Conservation (phyloP, 2,797 vertebrate genomes). For the Rhinatrema bivittatum region DNA sequence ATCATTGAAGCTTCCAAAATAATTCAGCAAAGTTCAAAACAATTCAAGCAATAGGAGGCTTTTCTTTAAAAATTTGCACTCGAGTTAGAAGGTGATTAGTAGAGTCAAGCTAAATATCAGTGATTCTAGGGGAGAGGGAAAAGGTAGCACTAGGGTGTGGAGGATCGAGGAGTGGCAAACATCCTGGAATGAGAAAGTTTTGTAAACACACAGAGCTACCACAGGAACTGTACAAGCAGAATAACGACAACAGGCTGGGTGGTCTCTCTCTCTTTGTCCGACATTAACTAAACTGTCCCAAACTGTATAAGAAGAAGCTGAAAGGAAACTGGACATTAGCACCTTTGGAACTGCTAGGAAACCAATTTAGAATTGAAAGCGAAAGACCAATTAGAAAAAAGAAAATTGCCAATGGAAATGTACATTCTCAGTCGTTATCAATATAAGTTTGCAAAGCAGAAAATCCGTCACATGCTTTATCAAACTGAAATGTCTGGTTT, state of each 20-base stretch:
- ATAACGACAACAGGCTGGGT: rapidly evolving
- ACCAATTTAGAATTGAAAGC: neutral
- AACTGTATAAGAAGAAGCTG: neutral
- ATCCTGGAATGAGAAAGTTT: no score
- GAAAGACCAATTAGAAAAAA: slow-evolving; percentile 1
- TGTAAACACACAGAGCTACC: no score
- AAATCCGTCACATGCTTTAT: slow-evolving; percentile 21
- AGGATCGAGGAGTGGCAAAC: no score
- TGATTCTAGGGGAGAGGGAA: no score
- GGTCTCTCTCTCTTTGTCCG: neutral
- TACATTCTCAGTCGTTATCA: slow-evolving; percentile 9
- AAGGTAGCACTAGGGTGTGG: no score
- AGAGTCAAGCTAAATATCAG: no score
- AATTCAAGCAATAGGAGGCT: no score
- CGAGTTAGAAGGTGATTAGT: no score
- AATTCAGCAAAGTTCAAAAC: no score
- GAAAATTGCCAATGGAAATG: slow-evolving; percentile 3
- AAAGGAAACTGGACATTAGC: neutral
- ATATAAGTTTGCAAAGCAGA: slow-evolving; percentile 23
- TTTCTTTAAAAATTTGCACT: no score
- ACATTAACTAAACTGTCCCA: neutral
- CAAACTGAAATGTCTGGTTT: slow-evolving; percentile 26
- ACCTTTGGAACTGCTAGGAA: neutral
- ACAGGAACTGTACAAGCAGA: no score
- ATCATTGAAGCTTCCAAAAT: no score